Conservation (phyloP, 2,113 vertebrate genomes). For the Tylochromis polylepis region DNA sequence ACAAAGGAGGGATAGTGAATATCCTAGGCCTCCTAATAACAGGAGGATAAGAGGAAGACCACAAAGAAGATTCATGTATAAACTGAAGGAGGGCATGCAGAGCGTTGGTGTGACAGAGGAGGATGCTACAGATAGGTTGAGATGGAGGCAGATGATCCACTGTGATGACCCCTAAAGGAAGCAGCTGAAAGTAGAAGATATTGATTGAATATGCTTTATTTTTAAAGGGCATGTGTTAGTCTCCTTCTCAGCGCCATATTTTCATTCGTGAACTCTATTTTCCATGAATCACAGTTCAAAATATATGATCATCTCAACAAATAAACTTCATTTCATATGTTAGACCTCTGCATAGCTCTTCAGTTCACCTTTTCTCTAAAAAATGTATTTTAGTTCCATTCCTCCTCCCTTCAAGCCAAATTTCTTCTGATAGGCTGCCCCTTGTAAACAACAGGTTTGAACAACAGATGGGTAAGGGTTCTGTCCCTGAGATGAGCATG, state of each 20-base stretch:
- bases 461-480: neutral
- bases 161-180: neutral
- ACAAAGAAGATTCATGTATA: neutral
- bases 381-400: neutral
- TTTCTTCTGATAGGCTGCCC: accelerated
- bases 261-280: neutral
- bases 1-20: neutral
- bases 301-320: neutral
- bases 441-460: neutral
- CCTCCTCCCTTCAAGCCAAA: accelerated
- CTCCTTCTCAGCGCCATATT: neutral
- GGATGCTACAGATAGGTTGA: neutral
- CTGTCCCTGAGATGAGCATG: neutral
- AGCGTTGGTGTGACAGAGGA: neutral
- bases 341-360: neutral
- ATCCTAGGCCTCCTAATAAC: neutral
- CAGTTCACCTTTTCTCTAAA: neutral
- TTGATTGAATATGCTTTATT: neutral
- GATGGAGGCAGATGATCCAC: neutral
- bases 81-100: neutral
- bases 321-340: neutral
- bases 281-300: accelerated
- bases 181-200: neutral
- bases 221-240: neutral
- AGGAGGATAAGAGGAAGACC: neutral